Conservation (phyloP, 2,797 vertebrate genomes). For the Cheirogaleus major region DNA sequence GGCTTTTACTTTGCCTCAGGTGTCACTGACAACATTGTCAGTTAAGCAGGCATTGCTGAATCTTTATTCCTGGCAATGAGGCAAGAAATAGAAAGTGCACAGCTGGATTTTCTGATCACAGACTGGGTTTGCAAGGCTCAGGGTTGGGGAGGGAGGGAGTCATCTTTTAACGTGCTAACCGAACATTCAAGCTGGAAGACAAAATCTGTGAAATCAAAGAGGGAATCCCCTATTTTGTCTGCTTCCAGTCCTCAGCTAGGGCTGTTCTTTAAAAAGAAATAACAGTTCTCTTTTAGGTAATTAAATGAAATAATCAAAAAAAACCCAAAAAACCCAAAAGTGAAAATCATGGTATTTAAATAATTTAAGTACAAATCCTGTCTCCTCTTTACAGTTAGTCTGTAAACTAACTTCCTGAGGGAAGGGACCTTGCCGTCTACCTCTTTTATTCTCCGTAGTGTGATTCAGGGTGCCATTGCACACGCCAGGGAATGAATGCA, state of each 20-base stretch:
- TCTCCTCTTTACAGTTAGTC: conserved; percentile 12
- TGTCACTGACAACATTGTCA: neutral
- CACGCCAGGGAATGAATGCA: neutral
- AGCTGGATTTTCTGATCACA: conserved; percentile 55
- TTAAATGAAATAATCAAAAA: conserved; percentile 12
- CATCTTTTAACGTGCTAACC: conserved; percentile 16
- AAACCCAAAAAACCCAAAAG: neutral
- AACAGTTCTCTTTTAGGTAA: conserved; percentile 15
- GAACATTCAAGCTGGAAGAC: conserved; percentile 13
- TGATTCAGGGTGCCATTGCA: neutral
- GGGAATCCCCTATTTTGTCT: conserved; percentile 8
- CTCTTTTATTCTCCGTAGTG: neutral
- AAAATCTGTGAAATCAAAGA: conserved; percentile 13
- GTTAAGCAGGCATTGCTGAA: conserved; percentile 18
- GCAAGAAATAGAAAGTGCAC: conserved; percentile 6
- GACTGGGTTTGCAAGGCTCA: neutral
- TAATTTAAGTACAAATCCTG: conserved; percentile 37
- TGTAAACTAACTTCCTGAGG: neutral
- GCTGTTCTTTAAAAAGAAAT: neutral
- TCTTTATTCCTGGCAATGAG: conserved; percentile 57
- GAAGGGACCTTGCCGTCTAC: neutral
- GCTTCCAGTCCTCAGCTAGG: neutral
- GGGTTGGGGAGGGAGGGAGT: neutral
- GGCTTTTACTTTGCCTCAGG: conserved; percentile 9
- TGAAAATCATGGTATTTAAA: conserved; percentile 29